phyloP scores from a whole-genome alignment of 2,888 invertebrate genomes.

The Galeruca laticollis region DNA sequence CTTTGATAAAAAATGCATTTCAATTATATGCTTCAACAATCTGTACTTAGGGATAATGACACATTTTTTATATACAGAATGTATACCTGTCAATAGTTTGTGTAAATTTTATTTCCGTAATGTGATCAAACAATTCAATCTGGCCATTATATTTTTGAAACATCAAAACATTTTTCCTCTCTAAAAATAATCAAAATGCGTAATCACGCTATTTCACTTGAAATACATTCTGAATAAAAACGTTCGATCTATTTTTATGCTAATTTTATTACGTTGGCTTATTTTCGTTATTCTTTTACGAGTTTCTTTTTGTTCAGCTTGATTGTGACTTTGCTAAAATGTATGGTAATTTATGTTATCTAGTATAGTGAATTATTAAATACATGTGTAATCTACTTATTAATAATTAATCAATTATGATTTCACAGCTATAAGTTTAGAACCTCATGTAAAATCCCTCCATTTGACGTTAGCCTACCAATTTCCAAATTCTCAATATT shows the following conservation, averaged over 20 bases:
- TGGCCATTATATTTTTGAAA: not conserved
- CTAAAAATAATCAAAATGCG: not conserved
- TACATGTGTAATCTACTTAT: not conserved
- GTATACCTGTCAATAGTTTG: not conserved
- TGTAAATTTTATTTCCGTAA: not conserved
- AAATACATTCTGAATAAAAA: constrained; percentile 11
- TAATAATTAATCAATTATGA: not conserved
- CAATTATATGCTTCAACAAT: not conserved
- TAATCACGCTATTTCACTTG: not conserved
- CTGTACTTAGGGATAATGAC: not conserved
- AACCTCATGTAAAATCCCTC: constrained; percentile 86
- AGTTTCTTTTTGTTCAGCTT: not conserved
- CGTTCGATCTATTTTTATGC: not conserved
- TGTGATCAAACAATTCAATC: no score
- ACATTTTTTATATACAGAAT: not conserved
- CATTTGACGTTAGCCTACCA: constrained; percentile 92
- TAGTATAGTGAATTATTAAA: not conserved
- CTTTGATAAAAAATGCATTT: not conserved
- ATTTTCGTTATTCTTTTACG: not conserved
- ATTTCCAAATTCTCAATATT: constrained; percentile 80
- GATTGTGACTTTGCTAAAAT: not conserved
- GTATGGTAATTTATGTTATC: not conserved
- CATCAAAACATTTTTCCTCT: not conserved
- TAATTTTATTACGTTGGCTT: not conserved
- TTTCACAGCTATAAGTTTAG: constrained; percentile 75